These are phyloP conservation scores for Magallana ariakensis DNA, from an alignment of 1,140 invertebrate species.

Conservation along the genomic window DNA sequence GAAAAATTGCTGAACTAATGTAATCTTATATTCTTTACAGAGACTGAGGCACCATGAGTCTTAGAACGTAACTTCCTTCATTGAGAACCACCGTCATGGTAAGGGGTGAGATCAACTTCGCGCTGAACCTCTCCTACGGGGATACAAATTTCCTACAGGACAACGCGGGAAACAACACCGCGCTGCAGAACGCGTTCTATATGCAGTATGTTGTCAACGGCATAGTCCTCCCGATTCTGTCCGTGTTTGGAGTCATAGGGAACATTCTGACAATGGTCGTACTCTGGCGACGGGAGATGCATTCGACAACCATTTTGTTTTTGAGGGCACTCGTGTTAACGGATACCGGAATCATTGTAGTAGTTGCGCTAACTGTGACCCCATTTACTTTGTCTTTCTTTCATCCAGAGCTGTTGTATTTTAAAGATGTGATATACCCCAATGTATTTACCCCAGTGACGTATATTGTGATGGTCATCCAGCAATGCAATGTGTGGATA, in stretches of 20 bases:
- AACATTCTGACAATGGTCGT: slow-evolving; percentile 78
- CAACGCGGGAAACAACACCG: slow-evolving; percentile 47
- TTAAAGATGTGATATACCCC: slow-evolving; percentile 72
- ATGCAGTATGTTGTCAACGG: slow-evolving; percentile 74
- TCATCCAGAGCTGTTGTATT: slow-evolving; percentile 83
- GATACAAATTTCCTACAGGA: slow-evolving; percentile 62
- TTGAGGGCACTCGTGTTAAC: slow-evolving; percentile 75
- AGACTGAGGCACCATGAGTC: neutral
- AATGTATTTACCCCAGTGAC: slow-evolving; percentile 70
- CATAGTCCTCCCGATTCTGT: slow-evolving; percentile 71
- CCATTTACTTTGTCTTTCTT: slow-evolving; percentile 61
- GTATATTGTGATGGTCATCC: slow-evolving; percentile 75
- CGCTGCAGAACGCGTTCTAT: slow-evolving; percentile 59
- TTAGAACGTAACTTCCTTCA: neutral
- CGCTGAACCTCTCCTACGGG: slow-evolving; percentile 71
- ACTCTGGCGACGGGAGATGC: slow-evolving; percentile 74
- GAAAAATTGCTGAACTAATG: neutral
- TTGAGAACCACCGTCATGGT: slow-evolving; percentile 44
- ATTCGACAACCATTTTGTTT: slow-evolving; percentile 76
- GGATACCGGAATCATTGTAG: slow-evolving; percentile 83
- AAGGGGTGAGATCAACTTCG: slow-evolving; percentile 69
- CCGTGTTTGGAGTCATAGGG: slow-evolving; percentile 73
- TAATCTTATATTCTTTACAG: neutral
- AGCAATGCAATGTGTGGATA: slow-evolving; percentile 77
- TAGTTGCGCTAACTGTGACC: slow-evolving; percentile 83